Evolutionary conservation across 2,797 vertebrate species (phyloP).

Genomic region (Euthynnus affinis): DNA sequence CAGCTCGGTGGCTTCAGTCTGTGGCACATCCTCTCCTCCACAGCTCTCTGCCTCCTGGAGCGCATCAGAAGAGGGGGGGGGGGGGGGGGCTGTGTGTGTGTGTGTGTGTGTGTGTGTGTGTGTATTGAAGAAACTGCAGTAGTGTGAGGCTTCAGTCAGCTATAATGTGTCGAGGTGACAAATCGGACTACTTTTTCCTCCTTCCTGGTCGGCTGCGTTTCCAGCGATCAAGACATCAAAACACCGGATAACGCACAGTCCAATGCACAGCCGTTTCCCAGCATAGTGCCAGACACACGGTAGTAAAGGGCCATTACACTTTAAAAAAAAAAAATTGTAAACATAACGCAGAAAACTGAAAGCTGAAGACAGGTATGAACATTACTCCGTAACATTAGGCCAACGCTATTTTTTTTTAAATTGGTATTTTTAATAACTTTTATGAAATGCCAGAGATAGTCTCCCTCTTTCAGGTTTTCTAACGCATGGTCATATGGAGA

Average conservation of each 20-base stretch:
- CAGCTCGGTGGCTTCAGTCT: conserved; percentile 55
- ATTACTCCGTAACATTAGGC: neutral
- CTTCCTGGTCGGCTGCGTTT: conserved; percentile 67
- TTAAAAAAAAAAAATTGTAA: too few relatives aligned
- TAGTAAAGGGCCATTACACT: neutral
- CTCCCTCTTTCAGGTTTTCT: neutral
- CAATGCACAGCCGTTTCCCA: conserved; percentile 44
- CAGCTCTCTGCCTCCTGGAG: conserved; percentile 63
- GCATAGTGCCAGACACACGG: conserved; percentile 56
- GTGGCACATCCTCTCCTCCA: conserved; percentile 67
- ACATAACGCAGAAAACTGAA: neutral
- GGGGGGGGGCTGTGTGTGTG: too few relatives aligned
- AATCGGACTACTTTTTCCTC: conserved; percentile 53
- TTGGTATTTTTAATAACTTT: neutral
- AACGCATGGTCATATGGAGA: neutral
- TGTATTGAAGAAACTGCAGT: conserved; percentile 58
- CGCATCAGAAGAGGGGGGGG: conserved; percentile 23
- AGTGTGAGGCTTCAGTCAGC: conserved; percentile 62
- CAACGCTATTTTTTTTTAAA: neutral
- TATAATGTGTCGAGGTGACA: conserved; percentile 73
- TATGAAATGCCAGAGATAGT: neutral
- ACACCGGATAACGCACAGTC: conserved; percentile 59
- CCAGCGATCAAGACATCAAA: conserved; percentile 76
- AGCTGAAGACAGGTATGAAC: neutral
- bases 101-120: too few relatives aligned